Conservation (phyloP, 1,140 invertebrate genomes). For the Eupristina koningsbergeri region DNA sequence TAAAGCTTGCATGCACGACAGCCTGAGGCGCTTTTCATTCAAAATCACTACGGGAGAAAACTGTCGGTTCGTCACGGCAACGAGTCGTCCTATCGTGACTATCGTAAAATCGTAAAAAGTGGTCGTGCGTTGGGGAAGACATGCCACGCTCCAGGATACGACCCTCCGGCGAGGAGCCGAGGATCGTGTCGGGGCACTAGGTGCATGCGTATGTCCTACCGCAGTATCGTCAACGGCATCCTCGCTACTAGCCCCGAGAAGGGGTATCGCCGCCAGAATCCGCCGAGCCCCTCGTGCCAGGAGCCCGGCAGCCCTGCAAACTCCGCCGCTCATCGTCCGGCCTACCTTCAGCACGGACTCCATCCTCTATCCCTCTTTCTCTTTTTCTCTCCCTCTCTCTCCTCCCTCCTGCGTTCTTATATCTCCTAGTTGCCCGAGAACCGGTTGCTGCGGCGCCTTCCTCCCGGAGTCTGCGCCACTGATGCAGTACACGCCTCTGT, state of each 20-base stretch:
- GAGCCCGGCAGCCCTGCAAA: constrained; percentile 65
- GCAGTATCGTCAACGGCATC: constrained; percentile 29
- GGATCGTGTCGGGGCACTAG: background rate
- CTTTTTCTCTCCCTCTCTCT: too few relatives aligned
- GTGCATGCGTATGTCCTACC: background rate
- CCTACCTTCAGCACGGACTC: constrained; percentile 68
- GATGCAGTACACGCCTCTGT: background rate
- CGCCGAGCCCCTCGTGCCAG: constrained; percentile 65
- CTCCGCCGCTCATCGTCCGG: constrained; percentile 64
- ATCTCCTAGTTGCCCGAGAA: background rate
- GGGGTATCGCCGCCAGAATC: constrained; percentile 65
- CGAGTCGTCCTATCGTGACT: background rate
- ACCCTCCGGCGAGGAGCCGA: too few relatives aligned
- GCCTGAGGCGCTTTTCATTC: background rate
- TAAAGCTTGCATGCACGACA: background rate
- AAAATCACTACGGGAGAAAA: background rate
- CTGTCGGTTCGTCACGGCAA: background rate
- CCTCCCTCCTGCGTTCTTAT: background rate
- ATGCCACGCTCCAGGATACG: too few relatives aligned
- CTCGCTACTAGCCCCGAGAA: constrained; percentile 57
- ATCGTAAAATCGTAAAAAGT: background rate
- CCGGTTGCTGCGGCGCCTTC: constrained; percentile 16
- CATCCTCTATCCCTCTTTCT: constrained; percentile 52
- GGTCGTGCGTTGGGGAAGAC: background rate
- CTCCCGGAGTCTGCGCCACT: background rate